These are phyloP conservation scores for Erythrocercus mccallii DNA, from an alignment of 2,113 vertebrate species.

Conservation along the genomic window DNA sequence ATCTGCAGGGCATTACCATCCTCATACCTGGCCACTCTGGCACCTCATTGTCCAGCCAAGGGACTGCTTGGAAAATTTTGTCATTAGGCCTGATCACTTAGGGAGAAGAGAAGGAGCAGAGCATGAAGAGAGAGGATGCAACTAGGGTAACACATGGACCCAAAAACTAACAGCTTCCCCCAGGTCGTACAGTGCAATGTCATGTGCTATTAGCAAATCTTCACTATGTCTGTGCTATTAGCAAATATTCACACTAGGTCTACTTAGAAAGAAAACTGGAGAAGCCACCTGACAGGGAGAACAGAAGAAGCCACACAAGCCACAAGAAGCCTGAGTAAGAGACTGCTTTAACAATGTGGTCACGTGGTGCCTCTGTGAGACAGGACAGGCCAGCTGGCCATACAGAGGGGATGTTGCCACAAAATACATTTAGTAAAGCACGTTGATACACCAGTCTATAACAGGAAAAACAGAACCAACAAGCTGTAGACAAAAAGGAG, in stretches of 20 bases:
- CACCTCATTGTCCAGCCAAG: neutral
- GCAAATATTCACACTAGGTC: neutral
- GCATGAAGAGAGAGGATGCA: neutral
- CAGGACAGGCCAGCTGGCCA: neutral
- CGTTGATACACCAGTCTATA: accelerated
- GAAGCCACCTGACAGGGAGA: accelerated
- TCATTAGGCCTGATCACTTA: neutral
- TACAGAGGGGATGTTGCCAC: neutral
- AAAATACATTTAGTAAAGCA: neutral
- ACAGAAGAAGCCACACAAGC: neutral
- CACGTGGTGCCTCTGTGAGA: neutral
- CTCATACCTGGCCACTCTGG: neutral
- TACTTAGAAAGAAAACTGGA: neutral
- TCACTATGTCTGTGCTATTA: neutral
- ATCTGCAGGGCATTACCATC: neutral
- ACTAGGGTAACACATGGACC: neutral
- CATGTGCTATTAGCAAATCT: neutral
- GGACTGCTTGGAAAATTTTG: neutral
- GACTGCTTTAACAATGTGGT: neutral
- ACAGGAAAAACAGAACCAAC: neutral
- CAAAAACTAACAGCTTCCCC: neutral
- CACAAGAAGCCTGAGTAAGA: neutral
- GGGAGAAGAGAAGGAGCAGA: neutral
- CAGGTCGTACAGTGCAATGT: accelerated
- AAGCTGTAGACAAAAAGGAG: neutral